Evolutionary conservation across 2,113 vertebrate species (phyloP).

Genomic region (Sardina pilchardus): DNA sequence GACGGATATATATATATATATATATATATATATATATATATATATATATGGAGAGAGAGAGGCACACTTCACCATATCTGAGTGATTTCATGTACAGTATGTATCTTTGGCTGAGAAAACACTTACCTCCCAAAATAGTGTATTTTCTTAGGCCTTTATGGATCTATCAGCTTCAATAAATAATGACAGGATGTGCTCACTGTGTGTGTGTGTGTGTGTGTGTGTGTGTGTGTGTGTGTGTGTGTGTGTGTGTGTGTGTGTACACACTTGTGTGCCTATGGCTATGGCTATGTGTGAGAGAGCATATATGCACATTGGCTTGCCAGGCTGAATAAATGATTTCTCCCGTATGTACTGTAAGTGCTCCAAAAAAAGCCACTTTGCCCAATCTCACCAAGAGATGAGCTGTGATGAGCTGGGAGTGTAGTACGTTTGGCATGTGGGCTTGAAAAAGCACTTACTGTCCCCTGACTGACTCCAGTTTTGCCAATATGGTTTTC

Average conservation of each 20-base stretch:
- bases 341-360: neutral
- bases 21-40: neutral
- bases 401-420: neutral
- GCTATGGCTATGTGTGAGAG: neutral
- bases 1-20: neutral
- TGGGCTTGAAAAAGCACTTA: neutral
- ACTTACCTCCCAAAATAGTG: slow-evolving; percentile 41
- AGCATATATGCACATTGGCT: neutral
- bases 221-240: neutral
- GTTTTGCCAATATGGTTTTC: no score
- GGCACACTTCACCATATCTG: neutral
- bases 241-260: neutral
- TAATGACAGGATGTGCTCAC: slow-evolving; percentile 37
- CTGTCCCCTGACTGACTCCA: no score
- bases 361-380: neutral
- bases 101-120: neutral
- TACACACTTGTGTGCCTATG: neutral
- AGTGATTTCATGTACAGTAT: neutral
- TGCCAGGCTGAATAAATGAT: neutral
- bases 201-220: neutral
- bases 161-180: slow-evolving; percentile 54
- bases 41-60: neutral
- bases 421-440: neutral
- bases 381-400: neutral
- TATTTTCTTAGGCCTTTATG: slow-evolving; percentile 36